Evolutionary conservation across 2,113 vertebrate species (phyloP).

Genomic region (Tetrao urogallus): DNA sequence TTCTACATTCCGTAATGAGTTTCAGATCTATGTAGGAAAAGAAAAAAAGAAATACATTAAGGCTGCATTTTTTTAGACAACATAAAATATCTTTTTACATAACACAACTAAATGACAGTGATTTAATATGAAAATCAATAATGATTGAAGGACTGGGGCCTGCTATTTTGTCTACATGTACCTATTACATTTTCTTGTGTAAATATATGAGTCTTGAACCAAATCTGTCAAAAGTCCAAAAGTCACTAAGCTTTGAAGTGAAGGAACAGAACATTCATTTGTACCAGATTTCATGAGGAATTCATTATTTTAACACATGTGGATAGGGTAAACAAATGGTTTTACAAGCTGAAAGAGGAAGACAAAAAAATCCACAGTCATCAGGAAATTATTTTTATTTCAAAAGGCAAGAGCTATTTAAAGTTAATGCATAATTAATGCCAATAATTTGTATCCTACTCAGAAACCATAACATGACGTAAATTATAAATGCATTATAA

Average conservation of each 20-base stretch:
- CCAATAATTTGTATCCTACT: constrained; percentile 21
- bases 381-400: constrained; percentile 43
- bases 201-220: background rate
- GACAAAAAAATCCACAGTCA: background rate
- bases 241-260: constrained; percentile 43
- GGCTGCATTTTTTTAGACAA: background rate
- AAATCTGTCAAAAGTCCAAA: constrained; percentile 32
- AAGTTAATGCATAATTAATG: constrained; percentile 27
- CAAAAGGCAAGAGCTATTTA: constrained; percentile 35
- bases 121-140: background rate
- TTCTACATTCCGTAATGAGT: background rate
- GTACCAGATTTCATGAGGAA: constrained; percentile 42
- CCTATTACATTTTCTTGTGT: background rate
- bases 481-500: background rate
- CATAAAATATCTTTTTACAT: background rate
- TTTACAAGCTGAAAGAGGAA: constrained; percentile 56
- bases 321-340: background rate
- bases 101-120: background rate
- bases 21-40: background rate
- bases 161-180: background rate
- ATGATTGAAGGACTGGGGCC: background rate
- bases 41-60: background rate
- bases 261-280: constrained; percentile 34
- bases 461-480: background rate
- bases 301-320: constrained; percentile 59